A percentile compares a stretch with the other conserved stretches of the same genome.
Conservation (phyloP, 2,888 invertebrate species). For the Cosmorhoe ocellata region DNA sequence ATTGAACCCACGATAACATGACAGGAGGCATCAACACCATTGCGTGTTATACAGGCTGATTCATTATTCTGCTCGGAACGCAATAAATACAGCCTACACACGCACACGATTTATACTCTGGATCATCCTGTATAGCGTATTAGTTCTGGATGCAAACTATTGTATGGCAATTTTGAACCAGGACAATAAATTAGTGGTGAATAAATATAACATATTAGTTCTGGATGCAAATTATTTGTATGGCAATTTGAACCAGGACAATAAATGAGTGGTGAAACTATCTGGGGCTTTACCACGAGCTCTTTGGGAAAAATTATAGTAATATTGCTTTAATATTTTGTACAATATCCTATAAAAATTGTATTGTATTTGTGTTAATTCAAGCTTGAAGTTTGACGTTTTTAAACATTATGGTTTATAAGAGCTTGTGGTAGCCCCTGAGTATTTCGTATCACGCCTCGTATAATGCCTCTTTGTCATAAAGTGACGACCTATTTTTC, state of each 20-base stretch:
- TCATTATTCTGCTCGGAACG: slow-evolving; percentile 41
- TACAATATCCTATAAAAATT: too few relatives aligned
- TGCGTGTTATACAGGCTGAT: slow-evolving; percentile 53
- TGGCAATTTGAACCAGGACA: not conserved
- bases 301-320: too few relatives aligned
- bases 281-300: too few relatives aligned
- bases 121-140: slow-evolving; percentile 41
- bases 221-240: not conserved
- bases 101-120: slow-evolving; percentile 49
- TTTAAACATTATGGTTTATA: too few relatives aligned
- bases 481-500: too few relatives aligned
- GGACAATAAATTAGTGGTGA: slow-evolving; percentile 9
- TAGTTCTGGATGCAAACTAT: slow-evolving; percentile 10
- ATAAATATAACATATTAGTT: not conserved
- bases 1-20: slow-evolving; percentile 22
- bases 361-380: too few relatives aligned
- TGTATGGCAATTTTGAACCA: not conserved
- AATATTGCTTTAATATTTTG: too few relatives aligned
- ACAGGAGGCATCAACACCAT: slow-evolving; percentile 48
- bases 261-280: slow-evolving; percentile 12
- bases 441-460: too few relatives aligned
- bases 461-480: too few relatives aligned
- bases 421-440: too few relatives aligned
- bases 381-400: too few relatives aligned
- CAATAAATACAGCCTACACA: slow-evolving; percentile 55